Evolutionary conservation across 2,888 invertebrate genomes (phyloP).

Genomic region (Bugula neritina): DNA sequence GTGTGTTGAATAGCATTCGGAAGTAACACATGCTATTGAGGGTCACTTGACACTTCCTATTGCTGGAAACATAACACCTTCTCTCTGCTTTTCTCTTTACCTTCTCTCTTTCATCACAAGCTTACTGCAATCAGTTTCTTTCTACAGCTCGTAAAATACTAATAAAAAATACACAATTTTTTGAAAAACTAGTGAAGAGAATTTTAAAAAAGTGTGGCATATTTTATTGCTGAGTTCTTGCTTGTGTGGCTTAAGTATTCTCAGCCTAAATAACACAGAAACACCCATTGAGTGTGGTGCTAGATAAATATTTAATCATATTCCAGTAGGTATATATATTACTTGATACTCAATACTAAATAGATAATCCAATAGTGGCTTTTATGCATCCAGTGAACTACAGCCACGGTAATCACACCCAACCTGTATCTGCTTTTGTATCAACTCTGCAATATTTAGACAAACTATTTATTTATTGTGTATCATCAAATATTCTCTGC

Average conservation of each 20-base stretch:
- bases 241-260: neutral
- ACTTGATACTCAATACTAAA: slow-evolving; percentile 12
- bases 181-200: too few species aligned
- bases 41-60: slow-evolving; percentile 23
- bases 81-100: neutral
- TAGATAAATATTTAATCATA: slow-evolving; percentile 23
- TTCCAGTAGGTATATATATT: neutral
- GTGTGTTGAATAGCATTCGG: slow-evolving; percentile 3
- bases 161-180: too few species aligned
- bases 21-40: slow-evolving; percentile 19
- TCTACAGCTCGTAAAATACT: too few species aligned
- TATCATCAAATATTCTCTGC: slow-evolving; percentile 5
- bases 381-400: neutral
- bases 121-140: too few species aligned
- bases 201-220: too few species aligned
- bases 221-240: too few species aligned
- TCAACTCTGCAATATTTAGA: slow-evolving; percentile 7
- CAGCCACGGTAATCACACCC: neutral
- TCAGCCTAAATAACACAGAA: neutral
- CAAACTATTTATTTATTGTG: neutral
- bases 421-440: slow-evolving; percentile 6
- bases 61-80: neutral
- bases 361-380: slow-evolving; percentile 24
- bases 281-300: slow-evolving; percentile 13
- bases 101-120: too few species aligned